Base-by-base conservation (phyloP, 2,888 invertebrate species). In the Rhingia campestris region DNA sequence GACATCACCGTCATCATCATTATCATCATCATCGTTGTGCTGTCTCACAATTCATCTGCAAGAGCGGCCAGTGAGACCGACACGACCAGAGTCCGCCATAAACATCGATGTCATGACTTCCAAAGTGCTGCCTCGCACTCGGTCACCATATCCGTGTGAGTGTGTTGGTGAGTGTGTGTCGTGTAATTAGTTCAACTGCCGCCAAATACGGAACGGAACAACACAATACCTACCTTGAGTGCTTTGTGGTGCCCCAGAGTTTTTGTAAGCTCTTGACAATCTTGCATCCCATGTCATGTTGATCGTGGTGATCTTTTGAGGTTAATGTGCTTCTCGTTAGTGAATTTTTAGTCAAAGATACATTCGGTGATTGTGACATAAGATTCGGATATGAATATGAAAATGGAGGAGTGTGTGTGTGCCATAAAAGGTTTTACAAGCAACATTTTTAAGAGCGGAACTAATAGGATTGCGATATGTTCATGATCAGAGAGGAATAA, bases 1-100 rank as follows among this genome's bases (percentile, higher is more conserved):
- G 81, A 81, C 77, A 66, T 81, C 81, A 81, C 54, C 81, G 41
- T 69, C 58, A 64, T 53, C 64, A 70, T 77, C 58, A 39, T 37
- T 75, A 81, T 75, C 51, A 58, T 49, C 63, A 69, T 74, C 56
- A 47, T 22, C 41, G 72, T 72, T 72, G 22, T 22, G 22, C 22
- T 22, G 81, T 76, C 81, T 72, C 81, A 70, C 70, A 66, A 81
- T 81, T 77, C 81, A 81, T 81, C 81, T 76, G 76, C 81, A 81
- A 75, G 58, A 51, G 53, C 66, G 10, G 56, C 61, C 49, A 47
- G 33, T 7, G n/a, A 56, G 53, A n/a, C 66, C 43, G 72, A 30
- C 43, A 69, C 32, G 32, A 4, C 12, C 22, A 49, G 49, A 54
- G 45, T 37, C 41, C 61, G 63, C 74, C 75, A 69, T 80, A 80